Percentiles rank a stretch among this genome's conserved stretches.
phyloP scores from a whole-genome alignment of 2,797 vertebrate species.

The Lateolabrax maculatus region DNA sequence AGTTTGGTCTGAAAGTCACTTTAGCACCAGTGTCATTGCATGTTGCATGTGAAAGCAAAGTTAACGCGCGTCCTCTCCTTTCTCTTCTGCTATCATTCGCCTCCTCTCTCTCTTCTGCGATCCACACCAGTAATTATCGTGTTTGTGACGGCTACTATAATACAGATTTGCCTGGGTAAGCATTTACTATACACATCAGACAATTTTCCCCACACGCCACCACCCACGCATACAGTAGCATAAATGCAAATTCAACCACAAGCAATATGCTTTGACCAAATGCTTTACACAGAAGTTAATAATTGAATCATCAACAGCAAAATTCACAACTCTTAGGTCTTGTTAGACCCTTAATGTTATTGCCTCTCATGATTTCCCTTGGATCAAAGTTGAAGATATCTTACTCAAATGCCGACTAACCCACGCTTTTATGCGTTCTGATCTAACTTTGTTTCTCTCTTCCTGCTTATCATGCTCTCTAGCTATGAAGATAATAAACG shows the following conservation, averaged over 20 bases:
- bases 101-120: conserved; percentile 90
- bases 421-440: conserved; percentile 83
- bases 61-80: conserved; percentile 94
- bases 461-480: conserved; percentile 99
- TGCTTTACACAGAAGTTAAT: conserved; percentile 47
- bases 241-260: conserved; percentile 47
- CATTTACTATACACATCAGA: conserved; percentile 91
- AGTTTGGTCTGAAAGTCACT: conserved; percentile 48
- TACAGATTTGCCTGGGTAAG: conserved; percentile 99
- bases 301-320: conserved; percentile 83
- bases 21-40: conserved; percentile 85
- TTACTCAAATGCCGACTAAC: conserved; percentile 78
- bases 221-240: conserved; percentile 49
- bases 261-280: conserved; percentile 49
- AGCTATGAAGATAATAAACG: conserved; percentile 99
- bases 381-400: conserved; percentile 73
- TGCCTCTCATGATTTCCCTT: conserved; percentile 60
- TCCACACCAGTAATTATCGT: conserved; percentile 99
- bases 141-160: conserved; percentile 99
- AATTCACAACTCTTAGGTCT: conserved; percentile 46
- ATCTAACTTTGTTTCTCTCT: conserved; percentile 99
- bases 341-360: conserved; percentile 84
- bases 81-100: conserved; percentile 84
- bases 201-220: conserved; percentile 65
- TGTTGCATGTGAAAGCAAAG: conserved; percentile 93